Percentiles rank a stretch among this genome's conserved stretches.
Evolutionary conservation across 2,797 vertebrate genomes (phyloP).

Genomic region (Hyperoplus immaculatus): DNA sequence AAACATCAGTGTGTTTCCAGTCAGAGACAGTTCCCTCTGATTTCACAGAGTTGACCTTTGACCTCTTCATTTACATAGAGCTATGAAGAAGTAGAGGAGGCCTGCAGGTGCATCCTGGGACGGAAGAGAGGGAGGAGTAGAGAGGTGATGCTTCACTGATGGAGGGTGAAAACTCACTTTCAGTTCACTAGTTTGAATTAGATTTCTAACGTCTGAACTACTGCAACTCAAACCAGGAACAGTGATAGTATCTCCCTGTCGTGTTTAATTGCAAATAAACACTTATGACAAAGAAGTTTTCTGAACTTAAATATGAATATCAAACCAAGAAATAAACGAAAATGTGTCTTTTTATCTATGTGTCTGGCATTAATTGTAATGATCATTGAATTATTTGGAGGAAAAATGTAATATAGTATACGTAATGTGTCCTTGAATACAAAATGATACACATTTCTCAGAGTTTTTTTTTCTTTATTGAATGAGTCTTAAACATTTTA

Average conservation of each 20-base stretch:
- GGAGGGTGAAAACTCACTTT: conserved; percentile 17
- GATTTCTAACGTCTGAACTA: not conserved
- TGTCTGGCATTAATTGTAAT: not conserved
- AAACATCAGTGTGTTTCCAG: not conserved
- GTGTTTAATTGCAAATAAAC: not conserved
- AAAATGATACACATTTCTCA: not conserved
- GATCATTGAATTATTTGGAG: not conserved
- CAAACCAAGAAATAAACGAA: rapidly evolving
- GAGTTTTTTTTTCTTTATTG: not conserved
- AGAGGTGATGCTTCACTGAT: conserved; percentile 35
- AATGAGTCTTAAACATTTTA: not conserved
- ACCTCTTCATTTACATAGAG: conserved; percentile 40
- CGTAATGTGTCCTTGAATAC: not conserved
- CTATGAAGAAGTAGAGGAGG: conserved; percentile 2
- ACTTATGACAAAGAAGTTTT: not conserved
- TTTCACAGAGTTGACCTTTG: not conserved
- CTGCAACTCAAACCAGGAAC: not conserved
- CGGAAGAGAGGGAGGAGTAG: conserved; percentile 12
- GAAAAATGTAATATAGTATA: not conserved
- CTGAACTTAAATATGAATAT: not conserved
- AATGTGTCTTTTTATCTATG: not conserved
- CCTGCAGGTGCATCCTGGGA: conserved; percentile 60
- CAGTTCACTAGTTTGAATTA: not conserved
- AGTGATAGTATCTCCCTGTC: not conserved
- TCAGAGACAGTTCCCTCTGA: not conserved